Percentiles rank a stretch among this genome's conserved stretches.
Conservation (phyloP, 2,113 vertebrate species). For the Motacilla alba region DNA sequence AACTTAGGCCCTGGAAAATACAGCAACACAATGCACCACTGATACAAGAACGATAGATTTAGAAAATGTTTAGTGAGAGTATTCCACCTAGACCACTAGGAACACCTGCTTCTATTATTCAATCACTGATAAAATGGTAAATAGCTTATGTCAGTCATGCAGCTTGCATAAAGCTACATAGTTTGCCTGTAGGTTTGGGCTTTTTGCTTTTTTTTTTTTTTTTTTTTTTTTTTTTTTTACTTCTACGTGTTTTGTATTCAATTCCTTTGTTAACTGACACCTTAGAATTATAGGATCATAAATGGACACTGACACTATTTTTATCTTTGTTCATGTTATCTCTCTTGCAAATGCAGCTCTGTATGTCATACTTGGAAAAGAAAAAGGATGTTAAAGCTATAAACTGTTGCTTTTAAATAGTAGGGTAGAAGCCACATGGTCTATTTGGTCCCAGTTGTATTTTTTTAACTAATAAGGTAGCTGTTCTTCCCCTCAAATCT, state of each 20-base stretch:
- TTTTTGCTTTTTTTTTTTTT: slow-evolving; percentile 20
- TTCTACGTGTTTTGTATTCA: slow-evolving; percentile 48
- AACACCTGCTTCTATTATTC: slow-evolving; percentile 76
- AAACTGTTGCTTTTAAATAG: slow-evolving; percentile 11
- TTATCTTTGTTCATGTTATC: slow-evolving; percentile 63
- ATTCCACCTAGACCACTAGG: slow-evolving; percentile 67
- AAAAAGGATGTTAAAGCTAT: background rate
- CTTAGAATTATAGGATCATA: slow-evolving; percentile 62
- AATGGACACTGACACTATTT: slow-evolving; percentile 60
- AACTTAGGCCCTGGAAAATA: slow-evolving; percentile 56
- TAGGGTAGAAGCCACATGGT: background rate
- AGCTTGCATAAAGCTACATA: slow-evolving; percentile 61
- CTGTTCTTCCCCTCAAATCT: slow-evolving; percentile 2
- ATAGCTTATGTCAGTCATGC: slow-evolving; percentile 70
- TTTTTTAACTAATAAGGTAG: background rate
- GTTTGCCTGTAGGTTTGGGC: slow-evolving; percentile 63
- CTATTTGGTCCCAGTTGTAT: background rate
- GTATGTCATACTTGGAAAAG: background rate
- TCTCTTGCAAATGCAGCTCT: slow-evolving; percentile 39
- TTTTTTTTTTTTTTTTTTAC: no score
- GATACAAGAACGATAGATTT: slow-evolving; percentile 70
- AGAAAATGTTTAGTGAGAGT: slow-evolving; percentile 66
- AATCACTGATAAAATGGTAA: slow-evolving; percentile 75
- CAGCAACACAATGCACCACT: slow-evolving; percentile 55
- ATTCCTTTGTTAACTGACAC: slow-evolving; percentile 66